These are phyloP conservation scores for Cosmia pyralina DNA, from an alignment of 2,888 invertebrate genomes.

Conservation along the genomic window DNA sequence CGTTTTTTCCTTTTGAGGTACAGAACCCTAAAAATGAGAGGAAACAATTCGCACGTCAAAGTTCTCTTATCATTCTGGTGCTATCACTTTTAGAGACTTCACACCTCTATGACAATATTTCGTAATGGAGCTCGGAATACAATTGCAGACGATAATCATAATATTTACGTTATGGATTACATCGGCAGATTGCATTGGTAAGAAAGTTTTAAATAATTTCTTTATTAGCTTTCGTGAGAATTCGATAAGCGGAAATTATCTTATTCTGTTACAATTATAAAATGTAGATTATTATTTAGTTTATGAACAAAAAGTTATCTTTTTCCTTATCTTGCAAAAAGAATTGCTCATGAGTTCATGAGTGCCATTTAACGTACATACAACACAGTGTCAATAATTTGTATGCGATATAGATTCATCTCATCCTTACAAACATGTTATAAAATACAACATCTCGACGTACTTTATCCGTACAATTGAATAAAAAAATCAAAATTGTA, in stretches of 20 bases:
- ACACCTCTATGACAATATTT: constrained; percentile 13
- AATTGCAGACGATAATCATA: background rate
- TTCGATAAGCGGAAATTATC: too few relatives aligned
- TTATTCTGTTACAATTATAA: too few relatives aligned
- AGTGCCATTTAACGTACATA: too few relatives aligned
- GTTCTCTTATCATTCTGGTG: constrained; percentile 17
- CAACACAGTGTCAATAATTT: background rate
- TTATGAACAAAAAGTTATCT: background rate
- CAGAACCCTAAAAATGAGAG: too few relatives aligned
- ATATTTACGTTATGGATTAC: background rate
- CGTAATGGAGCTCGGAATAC: constrained; percentile 15
- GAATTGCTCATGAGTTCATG: background rate
- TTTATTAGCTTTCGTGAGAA: too few relatives aligned
- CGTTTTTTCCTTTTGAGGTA: too few relatives aligned
- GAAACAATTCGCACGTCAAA: too few relatives aligned
- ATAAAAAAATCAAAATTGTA: background rate
- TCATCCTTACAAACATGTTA: background rate
- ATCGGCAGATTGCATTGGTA: constrained; percentile 14
- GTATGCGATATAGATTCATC: background rate
- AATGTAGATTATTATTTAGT: background rate
- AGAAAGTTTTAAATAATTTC: background rate
- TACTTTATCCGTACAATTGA: background rate
- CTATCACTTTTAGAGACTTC: background rate
- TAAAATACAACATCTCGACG: background rate
- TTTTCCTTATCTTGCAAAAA: background rate